Percentiles rank a stretch among this genome's conserved stretches.
phyloP scores from a whole-genome alignment of 1,140 invertebrate genomes.

The Apis florea region DNA sequence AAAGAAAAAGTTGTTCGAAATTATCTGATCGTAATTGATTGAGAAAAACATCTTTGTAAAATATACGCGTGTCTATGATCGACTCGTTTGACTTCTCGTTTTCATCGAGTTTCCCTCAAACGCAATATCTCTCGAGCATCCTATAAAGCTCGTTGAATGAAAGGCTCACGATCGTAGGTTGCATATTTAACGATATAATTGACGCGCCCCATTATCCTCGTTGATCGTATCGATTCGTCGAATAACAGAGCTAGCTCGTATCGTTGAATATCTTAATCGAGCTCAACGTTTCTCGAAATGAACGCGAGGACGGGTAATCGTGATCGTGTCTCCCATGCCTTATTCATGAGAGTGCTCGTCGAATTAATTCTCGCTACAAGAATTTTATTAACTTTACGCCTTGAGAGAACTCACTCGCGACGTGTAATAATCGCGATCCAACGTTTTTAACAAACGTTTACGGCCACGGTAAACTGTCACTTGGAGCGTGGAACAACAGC shows the following conservation, averaged over 20 bases:
- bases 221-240: slow-evolving; percentile 40
- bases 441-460: too few species aligned
- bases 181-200: slow-evolving; percentile 48
- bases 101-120: background rate
- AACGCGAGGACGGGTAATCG: slow-evolving; percentile 13
- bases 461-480: too few species aligned
- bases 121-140: background rate
- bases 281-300: slow-evolving; percentile 22
- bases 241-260: slow-evolving; percentile 46
- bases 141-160: background rate
- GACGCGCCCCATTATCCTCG: slow-evolving; percentile 28
- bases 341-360: background rate
- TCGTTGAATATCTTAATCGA: slow-evolving; percentile 46
- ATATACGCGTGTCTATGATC: background rate
- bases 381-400: background rate
- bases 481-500: too few species aligned
- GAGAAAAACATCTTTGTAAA: too few species aligned
- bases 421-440: background rate
- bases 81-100: background rate
- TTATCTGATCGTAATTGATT: too few species aligned
- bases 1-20: too few species aligned
- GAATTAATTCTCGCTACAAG: background rate
- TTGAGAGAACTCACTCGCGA: background rate
- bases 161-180: background rate
- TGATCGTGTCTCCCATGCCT: slow-evolving; percentile 26